Evolutionary conservation across 2,888 invertebrate genomes (phyloP), one percentile per base, ranked within the genome.

Genomic region (Palloptera scutellata): DNA sequence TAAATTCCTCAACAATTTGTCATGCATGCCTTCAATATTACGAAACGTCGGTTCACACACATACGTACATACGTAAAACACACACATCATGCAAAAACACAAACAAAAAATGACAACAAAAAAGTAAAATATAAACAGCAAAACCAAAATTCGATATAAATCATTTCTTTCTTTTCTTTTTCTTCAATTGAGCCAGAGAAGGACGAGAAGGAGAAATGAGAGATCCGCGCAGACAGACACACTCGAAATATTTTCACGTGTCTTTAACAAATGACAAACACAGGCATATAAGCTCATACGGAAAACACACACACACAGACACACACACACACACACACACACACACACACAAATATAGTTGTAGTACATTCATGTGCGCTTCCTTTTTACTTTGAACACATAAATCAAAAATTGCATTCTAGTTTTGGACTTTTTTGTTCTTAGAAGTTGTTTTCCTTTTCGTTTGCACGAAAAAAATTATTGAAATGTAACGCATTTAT

Each of bases 231-330:
- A 58, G 63, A 60, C 67, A 71, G 69, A 70, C 68, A 71, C 72
- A 77, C 79, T 80, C 75, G 75, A 79, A 79, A 81, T 81, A 79
- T 77, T 82, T 82, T 75, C 81, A 79, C 82, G 81, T 81, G 78
- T 78, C 76, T 75, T 74, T 71, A 75, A 66, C 81, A 78, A 81
- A 81, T 81, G 81, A 79, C 79, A 79, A 77, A 76, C 13, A 61
- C 61, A 66, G 42, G 42, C 45, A 52, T 41, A 67, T 69, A 43
- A 8, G 19, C 17, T 61, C 42, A 40, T 42, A 61, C 48, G 10
- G 5, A 13, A 54, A 42, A 69, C 52, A 59, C 59, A 59, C 11
- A 40, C 43, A 30, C 17, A 17, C 55, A 64, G 41, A 45, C 67
- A 69, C 58, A 62, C 20, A 40, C 66, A 67, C 70, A 69, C 52